Evolutionary conservation across 2,888 invertebrate genomes (phyloP).

Genomic region (Pterostichus madidus): DNA sequence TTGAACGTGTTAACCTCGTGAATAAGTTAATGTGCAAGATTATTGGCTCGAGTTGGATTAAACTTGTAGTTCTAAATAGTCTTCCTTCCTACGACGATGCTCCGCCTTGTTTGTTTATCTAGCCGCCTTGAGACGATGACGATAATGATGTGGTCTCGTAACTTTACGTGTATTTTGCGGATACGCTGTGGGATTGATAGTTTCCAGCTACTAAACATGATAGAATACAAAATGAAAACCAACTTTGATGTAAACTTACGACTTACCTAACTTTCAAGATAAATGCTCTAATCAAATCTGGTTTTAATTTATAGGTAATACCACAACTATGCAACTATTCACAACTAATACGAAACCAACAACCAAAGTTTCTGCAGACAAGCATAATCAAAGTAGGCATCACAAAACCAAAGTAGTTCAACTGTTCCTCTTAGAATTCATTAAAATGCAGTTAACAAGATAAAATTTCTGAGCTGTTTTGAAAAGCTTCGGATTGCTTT

Average conservation of each 20-base stretch:
- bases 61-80: constrained; percentile 27
- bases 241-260: constrained; percentile 3
- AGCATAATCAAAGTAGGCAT: too few relatives aligned
- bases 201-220: constrained; percentile 12
- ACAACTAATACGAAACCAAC: not conserved
- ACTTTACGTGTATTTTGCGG: constrained; percentile 37
- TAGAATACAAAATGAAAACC: constrained; percentile 41
- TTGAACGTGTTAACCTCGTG: constrained; percentile 60
- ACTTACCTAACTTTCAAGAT: constrained; percentile 10
- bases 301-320: not conserved
- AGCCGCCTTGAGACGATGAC: constrained; percentile 3
- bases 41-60: constrained; percentile 57
- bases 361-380: not conserved
- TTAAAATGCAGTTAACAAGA: too few relatives aligned
- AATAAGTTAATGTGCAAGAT: constrained; percentile 65
- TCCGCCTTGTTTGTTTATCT: constrained; percentile 41
- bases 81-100: not conserved
- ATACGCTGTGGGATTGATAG: constrained; percentile 42
- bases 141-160: constrained; percentile 47
- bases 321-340: too few relatives aligned
- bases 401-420: too few relatives aligned
- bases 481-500: too few relatives aligned
- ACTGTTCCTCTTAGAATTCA: too few relatives aligned
- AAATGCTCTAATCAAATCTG: not conserved
- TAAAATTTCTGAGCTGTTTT: too few relatives aligned